These are phyloP conservation scores for Prietella phreatophila DNA, from an alignment of 2,113 vertebrate species.

Conservation along the genomic window DNA sequence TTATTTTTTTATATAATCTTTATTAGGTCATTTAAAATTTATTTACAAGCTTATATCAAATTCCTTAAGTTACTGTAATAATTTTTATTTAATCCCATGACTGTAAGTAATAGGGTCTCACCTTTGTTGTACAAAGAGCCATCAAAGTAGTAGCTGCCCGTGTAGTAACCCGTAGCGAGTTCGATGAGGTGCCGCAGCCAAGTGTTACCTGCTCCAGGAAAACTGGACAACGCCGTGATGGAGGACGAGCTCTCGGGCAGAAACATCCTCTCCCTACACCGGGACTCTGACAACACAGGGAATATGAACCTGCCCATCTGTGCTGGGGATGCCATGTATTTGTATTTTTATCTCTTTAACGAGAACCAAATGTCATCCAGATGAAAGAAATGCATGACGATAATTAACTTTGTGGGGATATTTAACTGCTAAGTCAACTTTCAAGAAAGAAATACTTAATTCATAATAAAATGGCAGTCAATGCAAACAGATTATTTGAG, in stretches of 20 bases:
- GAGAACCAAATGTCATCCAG: background rate
- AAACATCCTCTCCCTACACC: constrained; percentile 89
- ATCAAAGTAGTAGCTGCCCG: constrained; percentile 96
- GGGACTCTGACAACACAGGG: constrained; percentile 76
- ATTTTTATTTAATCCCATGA: background rate
- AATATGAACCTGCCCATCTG: background rate
- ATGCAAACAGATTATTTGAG: background rate
- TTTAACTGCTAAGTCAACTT: background rate
- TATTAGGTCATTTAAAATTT: too few relatives aligned
- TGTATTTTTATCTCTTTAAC: background rate
- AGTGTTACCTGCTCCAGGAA: constrained; percentile 93
- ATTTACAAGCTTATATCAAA: background rate
- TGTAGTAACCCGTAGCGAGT: constrained; percentile 91
- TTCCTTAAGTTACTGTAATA: background rate
- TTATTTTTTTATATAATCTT: too few relatives aligned
- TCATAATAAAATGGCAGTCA: background rate
- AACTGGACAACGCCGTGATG: constrained; percentile 89
- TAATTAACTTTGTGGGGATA: background rate
- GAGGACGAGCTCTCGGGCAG: constrained; percentile 83
- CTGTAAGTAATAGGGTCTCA: constrained; percentile 51
- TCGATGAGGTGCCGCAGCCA: constrained; percentile 96
- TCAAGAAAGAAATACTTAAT: background rate
- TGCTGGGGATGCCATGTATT: background rate
- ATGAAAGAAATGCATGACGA: background rate
- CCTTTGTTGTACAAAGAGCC: constrained; percentile 94